A percentile compares a stretch with the other conserved stretches of the same genome.
Evolutionary conservation across 2,113 vertebrate species (phyloP).

Genomic region (Tragelaphus strepsiceros): DNA sequence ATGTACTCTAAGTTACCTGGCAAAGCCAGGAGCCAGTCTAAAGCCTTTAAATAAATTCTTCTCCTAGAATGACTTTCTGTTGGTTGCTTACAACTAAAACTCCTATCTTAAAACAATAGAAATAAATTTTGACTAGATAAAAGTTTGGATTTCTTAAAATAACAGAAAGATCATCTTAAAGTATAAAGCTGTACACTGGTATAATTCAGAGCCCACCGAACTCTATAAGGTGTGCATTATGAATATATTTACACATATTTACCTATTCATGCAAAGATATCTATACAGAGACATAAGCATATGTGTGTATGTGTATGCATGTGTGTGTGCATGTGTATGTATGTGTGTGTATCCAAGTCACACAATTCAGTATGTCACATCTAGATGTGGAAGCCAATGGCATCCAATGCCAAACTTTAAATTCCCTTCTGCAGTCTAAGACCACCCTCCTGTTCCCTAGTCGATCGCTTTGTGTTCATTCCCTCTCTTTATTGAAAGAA

Average conservation of each 20-base stretch:
- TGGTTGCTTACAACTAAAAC: neutral
- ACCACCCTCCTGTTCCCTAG: neutral
- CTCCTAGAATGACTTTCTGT: neutral
- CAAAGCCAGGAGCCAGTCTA: neutral
- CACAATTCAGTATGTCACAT: neutral
- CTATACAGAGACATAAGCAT: neutral
- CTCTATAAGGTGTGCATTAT: neutral
- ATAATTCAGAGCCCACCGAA: neutral
- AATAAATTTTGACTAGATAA: neutral
- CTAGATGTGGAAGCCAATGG: neutral
- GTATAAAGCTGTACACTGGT: neutral
- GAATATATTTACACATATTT: neutral
- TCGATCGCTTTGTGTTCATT: neutral
- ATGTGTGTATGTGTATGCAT: neutral
- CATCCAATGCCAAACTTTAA: neutral
- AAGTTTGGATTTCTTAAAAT: neutral
- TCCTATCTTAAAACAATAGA: neutral
- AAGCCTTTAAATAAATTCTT: neutral
- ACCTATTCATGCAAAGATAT: neutral
- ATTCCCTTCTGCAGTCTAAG: neutral
- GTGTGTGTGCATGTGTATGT: accelerated
- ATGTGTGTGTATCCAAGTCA: neutral
- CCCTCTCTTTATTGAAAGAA: neutral
- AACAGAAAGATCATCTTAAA: neutral
- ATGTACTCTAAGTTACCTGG: neutral